These are phyloP conservation scores for Tenualosa thibaudeaui DNA, from an alignment of 2,797 vertebrate genomes.

Conservation along the genomic window DNA sequence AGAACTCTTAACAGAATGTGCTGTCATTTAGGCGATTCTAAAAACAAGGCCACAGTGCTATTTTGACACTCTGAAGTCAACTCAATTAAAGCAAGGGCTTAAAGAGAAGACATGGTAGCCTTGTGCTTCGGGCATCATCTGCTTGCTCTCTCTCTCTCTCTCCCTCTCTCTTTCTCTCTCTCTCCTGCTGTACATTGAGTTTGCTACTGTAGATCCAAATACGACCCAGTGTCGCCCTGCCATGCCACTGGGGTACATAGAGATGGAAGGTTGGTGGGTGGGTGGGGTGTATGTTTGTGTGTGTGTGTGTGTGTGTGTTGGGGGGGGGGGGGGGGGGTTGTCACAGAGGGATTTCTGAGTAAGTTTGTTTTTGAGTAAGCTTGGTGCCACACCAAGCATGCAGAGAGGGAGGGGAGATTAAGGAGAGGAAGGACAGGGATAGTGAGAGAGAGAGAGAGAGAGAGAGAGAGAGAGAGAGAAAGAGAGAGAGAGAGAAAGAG, in stretches of 20 bases:
- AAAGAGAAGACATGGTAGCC: neutral
- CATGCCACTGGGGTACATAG: neutral
- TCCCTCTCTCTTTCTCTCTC: conserved; percentile 59
- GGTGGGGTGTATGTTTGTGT: no score
- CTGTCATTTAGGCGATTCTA: neutral
- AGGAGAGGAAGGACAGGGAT: neutral
- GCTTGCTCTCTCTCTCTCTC: conserved; percentile 47
- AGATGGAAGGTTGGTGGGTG: neutral
- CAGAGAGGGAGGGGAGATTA: conserved; percentile 65
- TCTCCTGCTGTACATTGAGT: neutral
- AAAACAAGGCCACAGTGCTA: conserved; percentile 1
- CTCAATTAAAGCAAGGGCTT: neutral
- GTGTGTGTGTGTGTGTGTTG: no score
- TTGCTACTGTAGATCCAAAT: neutral
- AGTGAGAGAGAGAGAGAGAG: neutral
- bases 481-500: conserved; percentile 57
- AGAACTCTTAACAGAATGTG: neutral
- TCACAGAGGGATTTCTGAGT: conserved; percentile 59
- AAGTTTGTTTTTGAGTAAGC: conserved; percentile 72
- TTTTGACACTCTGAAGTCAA: conserved; percentile 2
- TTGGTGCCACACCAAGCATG: conserved; percentile 83
- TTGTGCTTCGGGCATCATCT: neutral
- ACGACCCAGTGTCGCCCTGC: neutral
- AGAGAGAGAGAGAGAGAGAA: neutral
- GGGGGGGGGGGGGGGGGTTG: neutral